These are phyloP conservation scores for Bombus balteatus DNA, from an alignment of 1,140 invertebrate genomes.

Conservation along the genomic window DNA sequence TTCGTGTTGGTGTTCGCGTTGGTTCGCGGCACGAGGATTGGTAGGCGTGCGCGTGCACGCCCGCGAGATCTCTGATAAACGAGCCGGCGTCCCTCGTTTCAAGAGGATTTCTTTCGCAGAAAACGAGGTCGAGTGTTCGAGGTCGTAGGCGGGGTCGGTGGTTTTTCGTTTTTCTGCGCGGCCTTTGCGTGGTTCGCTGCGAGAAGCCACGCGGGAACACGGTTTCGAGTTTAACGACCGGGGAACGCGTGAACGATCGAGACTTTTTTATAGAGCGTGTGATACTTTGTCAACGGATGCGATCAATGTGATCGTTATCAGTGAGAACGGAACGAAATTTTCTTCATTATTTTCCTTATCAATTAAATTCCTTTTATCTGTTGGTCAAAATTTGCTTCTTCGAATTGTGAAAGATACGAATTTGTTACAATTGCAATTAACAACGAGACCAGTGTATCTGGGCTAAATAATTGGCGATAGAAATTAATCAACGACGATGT, in stretches of 20 bases:
- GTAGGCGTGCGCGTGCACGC: conserved; percentile 71
- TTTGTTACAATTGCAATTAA: too few relatives aligned
- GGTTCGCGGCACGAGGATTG: conserved; percentile 56
- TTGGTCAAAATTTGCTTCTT: too few relatives aligned
- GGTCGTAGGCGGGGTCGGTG: conserved; percentile 73
- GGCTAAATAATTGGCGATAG: too few relatives aligned
- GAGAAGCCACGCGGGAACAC: not conserved
- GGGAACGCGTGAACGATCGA: not conserved
- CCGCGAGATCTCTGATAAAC: conserved; percentile 78
- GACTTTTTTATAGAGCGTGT: not conserved
- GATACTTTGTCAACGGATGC: not conserved
- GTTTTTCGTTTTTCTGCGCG: conserved; percentile 42
- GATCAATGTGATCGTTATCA: not conserved
- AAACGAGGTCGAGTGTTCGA: conserved; percentile 64
- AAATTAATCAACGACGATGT: too few relatives aligned
- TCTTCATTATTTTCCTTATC: not conserved
- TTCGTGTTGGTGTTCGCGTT: not conserved
- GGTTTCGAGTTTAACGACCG: not conserved
- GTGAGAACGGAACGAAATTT: not conserved
- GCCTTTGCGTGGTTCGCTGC: not conserved
- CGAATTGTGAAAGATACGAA: too few relatives aligned
- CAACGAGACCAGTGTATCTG: too few relatives aligned
- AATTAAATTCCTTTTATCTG: not conserved
- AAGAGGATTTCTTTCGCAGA: conserved; percentile 73
- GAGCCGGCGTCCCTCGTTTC: conserved; percentile 78